Evolutionary conservation across 2,888 invertebrate genomes (phyloP).

Genomic region (Cephus nigrinus): DNA sequence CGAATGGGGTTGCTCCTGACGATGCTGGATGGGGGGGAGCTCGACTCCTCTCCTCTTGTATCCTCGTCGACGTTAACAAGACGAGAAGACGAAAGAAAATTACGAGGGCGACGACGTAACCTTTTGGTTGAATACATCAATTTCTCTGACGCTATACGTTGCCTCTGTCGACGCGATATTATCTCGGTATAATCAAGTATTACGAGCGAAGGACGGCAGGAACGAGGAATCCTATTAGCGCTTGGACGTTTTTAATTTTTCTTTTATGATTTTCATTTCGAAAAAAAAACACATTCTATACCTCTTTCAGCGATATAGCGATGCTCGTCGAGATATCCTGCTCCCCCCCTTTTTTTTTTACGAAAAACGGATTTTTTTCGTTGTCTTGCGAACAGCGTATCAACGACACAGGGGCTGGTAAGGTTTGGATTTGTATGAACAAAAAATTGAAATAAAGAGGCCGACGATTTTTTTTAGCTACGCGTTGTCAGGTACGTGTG

Average conservation of each 20-base stretch:
- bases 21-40: background rate
- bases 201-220: background rate
- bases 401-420: background rate
- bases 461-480: background rate
- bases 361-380: background rate
- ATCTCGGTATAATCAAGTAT: background rate
- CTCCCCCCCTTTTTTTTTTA: background rate
- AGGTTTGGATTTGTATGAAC: background rate
- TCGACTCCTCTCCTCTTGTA: background rate
- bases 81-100: background rate
- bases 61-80: background rate
- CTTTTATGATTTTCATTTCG: background rate
- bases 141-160: background rate
- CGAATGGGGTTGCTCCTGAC: background rate
- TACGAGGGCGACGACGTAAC: background rate
- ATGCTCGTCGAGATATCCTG: background rate
- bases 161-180: background rate
- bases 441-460: background rate
- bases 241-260: background rate
- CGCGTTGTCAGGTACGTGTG: too few relatives aligned
- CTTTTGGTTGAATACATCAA: background rate
- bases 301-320: background rate
- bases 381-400: background rate
- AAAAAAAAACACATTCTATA: background rate
- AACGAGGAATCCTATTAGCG: background rate